Base-by-base conservation (phyloP, 2,888 invertebrate species). In the Galerucella pusilla region DNA sequence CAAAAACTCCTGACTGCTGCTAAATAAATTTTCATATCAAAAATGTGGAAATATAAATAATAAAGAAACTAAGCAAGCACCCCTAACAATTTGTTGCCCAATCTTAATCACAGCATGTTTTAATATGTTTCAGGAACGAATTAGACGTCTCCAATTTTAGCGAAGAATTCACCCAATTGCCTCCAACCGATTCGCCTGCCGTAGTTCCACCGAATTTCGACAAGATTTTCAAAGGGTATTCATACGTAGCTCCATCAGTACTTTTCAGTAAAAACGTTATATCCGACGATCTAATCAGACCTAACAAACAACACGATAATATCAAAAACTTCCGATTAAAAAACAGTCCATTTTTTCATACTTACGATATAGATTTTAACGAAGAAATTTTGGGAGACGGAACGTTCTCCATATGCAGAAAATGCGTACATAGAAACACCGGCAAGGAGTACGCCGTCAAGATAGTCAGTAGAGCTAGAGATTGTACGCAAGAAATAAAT, bases 91-190 rank as follows among this genome's bases (percentile, higher is more conserved):
- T 35, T 35, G 35, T 6, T 35, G 5, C 35, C 35, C 35, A 35
- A 35, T 35, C 35, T 35, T 35, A 5, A 35, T 6, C 35, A 42
- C 1, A 42, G 9, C 9, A 14, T 49, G 14, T 54, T 45, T 78
- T 64, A 63, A 78, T 72, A 20, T 76, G 63, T 84, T 84, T 16
- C 71, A 89, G 90, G 79, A 91, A 94, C 87, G 97, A 97, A 87
- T 90, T 96, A 77, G 98, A 99, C 88, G 96, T 97, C 14, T 96
- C 96, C 85, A 98, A 99, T 90, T 99, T 99, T 88, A 95, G 97
- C 63, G 96, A 96, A 79, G 98, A 99, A 89, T 99, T 99, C 88
- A 99, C 98, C 0, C 92, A 93, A 83, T 95, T 97, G 93, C 91
- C 93, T 68, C 94, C 97, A 9, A 93, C 95, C 0, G 97, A 98